phyloP scores from a whole-genome alignment of 2,113 vertebrate genomes.

The Scolopax mira region DNA sequence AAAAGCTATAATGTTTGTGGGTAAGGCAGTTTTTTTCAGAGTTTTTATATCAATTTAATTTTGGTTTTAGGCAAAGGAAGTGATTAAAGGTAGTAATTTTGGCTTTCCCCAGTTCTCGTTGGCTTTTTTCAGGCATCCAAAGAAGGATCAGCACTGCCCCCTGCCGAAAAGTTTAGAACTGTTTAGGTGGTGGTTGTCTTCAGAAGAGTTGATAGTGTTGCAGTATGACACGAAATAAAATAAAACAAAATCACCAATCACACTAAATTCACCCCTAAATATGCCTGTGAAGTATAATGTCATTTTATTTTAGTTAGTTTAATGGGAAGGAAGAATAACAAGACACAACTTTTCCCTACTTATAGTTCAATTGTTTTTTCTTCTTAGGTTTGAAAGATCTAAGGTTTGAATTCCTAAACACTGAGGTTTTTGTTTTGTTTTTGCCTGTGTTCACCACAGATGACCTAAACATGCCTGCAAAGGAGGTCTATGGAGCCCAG shows the following conservation, averaged over 20 bases:
- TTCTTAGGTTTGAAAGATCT: neutral
- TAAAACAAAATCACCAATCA: neutral
- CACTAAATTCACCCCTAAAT: neutral
- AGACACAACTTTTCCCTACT: neutral
- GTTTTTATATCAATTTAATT: neutral
- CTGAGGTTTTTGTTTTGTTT: neutral
- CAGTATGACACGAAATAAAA: neutral
- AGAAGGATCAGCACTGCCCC: neutral
- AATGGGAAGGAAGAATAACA: neutral
- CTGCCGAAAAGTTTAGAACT: neutral
- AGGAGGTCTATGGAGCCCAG: slow-evolving; percentile 91
- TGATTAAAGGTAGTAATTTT: neutral
- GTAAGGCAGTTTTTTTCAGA: slow-evolving; percentile 67
- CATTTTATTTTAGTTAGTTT: neutral
- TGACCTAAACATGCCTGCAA: slow-evolving; percentile 95
- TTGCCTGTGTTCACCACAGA: slow-evolving; percentile 69
- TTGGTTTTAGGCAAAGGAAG: neutral
- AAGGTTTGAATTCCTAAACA: neutral
- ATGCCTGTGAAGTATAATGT: neutral
- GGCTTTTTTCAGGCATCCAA: neutral
- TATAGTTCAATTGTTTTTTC: neutral
- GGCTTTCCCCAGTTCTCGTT: neutral
- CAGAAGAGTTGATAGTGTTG: neutral
- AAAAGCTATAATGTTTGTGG: slow-evolving; percentile 89
- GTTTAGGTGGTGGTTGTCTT: neutral